Conservation (phyloP, 2,888 invertebrate genomes). For the Andrena flavipes region DNA sequence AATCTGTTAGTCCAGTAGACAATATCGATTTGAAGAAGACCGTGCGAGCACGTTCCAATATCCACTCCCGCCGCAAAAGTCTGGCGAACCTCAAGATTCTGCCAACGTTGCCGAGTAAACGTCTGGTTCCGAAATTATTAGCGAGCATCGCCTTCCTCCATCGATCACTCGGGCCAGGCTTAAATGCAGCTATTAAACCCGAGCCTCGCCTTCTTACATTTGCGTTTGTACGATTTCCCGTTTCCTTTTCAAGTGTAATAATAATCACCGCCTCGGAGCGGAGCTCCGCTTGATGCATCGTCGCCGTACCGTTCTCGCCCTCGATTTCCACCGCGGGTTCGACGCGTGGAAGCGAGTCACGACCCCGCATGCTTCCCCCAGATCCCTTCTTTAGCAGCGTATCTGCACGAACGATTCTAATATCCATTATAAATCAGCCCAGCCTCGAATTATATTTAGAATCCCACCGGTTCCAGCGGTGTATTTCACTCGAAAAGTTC, state of each 20-base stretch:
- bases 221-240: too few species aligned
- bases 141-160: not conserved
- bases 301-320: conserved; percentile 30
- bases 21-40: not conserved
- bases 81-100: not conserved
- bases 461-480: conserved; percentile 7
- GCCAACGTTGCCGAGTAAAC: not conserved
- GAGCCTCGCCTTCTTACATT: too few species aligned
- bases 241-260: too few species aligned
- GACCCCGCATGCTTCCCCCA: conserved; percentile 40
- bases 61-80: not conserved
- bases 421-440: conserved; percentile 48
- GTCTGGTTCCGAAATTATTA: not conserved
- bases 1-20: too few species aligned
- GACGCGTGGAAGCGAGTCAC: conserved; percentile 45
- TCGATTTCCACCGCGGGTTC: conserved; percentile 31
- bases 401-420: conserved; percentile 36
- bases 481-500: conserved; percentile 27
- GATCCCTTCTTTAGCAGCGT: not conserved
- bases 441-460: conserved; percentile 47
- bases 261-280: not conserved
- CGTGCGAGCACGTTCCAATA: not conserved
- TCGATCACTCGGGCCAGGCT: not conserved
- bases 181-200: too few species aligned
- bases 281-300: conserved; percentile 41